Conservation (phyloP, 2,797 vertebrate species). For the Botia kubotai region DNA sequence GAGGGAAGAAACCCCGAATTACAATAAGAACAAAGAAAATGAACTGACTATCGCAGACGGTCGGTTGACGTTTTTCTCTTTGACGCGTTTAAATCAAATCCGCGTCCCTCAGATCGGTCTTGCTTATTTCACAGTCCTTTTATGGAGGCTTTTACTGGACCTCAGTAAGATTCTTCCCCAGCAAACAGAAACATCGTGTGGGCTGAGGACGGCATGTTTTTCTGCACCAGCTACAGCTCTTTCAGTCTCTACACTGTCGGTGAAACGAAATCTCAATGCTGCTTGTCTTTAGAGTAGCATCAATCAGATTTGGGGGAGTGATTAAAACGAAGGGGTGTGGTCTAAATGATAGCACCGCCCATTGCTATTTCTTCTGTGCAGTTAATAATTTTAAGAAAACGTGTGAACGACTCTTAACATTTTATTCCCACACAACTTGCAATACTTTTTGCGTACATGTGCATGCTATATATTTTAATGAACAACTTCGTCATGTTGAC, state of each 20-base stretch:
- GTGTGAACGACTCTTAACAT: no score
- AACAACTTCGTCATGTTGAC: no score
- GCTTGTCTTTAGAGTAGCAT: slow-evolving; percentile 31
- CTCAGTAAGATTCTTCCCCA: neutral
- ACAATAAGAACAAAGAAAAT: slow-evolving; percentile 33
- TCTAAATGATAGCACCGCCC: neutral
- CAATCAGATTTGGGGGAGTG: slow-evolving; percentile 33
- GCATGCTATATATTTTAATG: no score
- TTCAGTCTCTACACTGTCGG: slow-evolving; percentile 3
- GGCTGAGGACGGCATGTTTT: slow-evolving; percentile 5
- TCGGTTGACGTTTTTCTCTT: neutral
- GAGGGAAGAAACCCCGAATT: slow-evolving; percentile 62
- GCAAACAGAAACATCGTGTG: slow-evolving; percentile 4
- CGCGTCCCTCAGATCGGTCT: neutral
- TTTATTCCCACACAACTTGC: no score
- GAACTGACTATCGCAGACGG: slow-evolving; percentile 5
- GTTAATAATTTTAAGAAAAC: no score
- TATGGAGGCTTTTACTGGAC: neutral
- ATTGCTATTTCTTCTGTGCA: neutral
- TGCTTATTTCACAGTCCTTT: slow-evolving; percentile 8
- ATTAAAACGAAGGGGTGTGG: neutral
- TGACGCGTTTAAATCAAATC: slow-evolving; percentile 15
- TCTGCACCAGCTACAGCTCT: slow-evolving; percentile 15
- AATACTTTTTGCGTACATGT: no score
- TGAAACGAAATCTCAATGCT: slow-evolving; percentile 16